phyloP scores from a whole-genome alignment of 2,888 invertebrate genomes.

The Eilema griseolum region DNA sequence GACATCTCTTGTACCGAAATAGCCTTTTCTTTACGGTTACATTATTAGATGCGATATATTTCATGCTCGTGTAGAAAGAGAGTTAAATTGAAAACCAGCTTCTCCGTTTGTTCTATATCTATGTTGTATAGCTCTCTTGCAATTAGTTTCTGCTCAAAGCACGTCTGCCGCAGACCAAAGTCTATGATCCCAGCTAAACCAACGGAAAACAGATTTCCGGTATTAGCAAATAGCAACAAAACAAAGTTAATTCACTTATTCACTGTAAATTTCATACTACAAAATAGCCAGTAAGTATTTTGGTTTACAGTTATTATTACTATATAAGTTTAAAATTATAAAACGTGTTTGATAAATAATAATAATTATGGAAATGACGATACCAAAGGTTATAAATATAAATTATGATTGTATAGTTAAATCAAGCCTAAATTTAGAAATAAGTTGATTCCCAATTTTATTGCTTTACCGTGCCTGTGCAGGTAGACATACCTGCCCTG shows the following conservation, averaged over 20 bases:
- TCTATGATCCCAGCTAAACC: conserved; percentile 80
- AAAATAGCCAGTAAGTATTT: conserved; percentile 5
- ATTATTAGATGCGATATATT: too few species aligned
- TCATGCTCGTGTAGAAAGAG: too few species aligned
- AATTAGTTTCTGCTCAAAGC: conserved; percentile 86
- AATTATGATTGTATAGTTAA: too few species aligned
- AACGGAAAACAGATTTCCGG: conserved; percentile 73
- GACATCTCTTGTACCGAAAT: too few species aligned
- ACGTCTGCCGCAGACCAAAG: conserved; percentile 79
- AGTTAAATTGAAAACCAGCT: background rate
- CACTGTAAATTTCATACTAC: conserved; percentile 34
- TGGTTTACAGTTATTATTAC: background rate
- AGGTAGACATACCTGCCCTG: too few species aligned
- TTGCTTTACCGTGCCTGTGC: too few species aligned
- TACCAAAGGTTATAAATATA: too few species aligned
- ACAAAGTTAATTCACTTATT: conserved; percentile 57
- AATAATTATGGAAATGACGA: background rate
- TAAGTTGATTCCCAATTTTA: too few species aligned
- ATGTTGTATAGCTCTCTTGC: conserved; percentile 77
- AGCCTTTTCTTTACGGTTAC: too few species aligned
- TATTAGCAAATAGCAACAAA: conserved; percentile 65
- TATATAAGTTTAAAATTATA: too few species aligned
- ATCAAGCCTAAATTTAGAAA: too few species aligned
- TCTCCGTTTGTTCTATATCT: conserved; percentile 48
- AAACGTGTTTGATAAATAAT: background rate